These are phyloP conservation scores for Caenorhabditis plicata DNA, from an alignment of 2,888 invertebrate species.

Conservation along the genomic window DNA sequence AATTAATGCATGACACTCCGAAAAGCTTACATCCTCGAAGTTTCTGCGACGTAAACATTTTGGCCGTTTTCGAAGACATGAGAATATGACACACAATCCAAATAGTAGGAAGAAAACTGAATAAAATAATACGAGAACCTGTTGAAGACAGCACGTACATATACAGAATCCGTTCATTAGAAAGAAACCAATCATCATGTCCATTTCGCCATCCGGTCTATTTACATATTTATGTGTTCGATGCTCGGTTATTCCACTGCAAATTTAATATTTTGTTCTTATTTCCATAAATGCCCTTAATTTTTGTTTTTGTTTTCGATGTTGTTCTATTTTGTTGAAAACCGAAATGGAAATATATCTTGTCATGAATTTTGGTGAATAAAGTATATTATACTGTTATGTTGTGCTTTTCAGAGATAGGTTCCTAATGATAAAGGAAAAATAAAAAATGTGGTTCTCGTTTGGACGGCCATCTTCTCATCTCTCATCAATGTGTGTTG, in stretches of 20 bases:
- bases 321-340: too few species aligned
- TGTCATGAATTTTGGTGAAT: too few species aligned
- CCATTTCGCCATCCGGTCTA: conserved; percentile 55
- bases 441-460: too few species aligned
- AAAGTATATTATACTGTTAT: too few species aligned
- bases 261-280: too few species aligned
- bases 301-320: too few species aligned
- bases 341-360: too few species aligned
- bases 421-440: too few species aligned
- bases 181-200: conserved; percentile 63
- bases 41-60: conserved; percentile 8
- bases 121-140: conserved; percentile 1
- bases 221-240: conserved; percentile 34
- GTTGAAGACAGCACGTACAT: conserved; percentile 34
- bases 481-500: too few species aligned
- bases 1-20: background rate
- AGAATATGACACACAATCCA: conserved; percentile 59
- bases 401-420: too few species aligned
- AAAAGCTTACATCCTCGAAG: conserved; percentile 15
- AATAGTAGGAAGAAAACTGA: conserved; percentile 58
- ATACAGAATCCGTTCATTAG: conserved; percentile 63
- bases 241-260: conserved; percentile 23
- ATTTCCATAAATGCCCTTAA: too few species aligned
- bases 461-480: too few species aligned
- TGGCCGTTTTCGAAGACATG: conserved; percentile 50